A percentile compares a stretch with the other conserved stretches of the same genome.
These are phyloP conservation scores for Aphelocoma coerulescens DNA, from an alignment of 2,113 vertebrate genomes.

Conservation along the genomic window DNA sequence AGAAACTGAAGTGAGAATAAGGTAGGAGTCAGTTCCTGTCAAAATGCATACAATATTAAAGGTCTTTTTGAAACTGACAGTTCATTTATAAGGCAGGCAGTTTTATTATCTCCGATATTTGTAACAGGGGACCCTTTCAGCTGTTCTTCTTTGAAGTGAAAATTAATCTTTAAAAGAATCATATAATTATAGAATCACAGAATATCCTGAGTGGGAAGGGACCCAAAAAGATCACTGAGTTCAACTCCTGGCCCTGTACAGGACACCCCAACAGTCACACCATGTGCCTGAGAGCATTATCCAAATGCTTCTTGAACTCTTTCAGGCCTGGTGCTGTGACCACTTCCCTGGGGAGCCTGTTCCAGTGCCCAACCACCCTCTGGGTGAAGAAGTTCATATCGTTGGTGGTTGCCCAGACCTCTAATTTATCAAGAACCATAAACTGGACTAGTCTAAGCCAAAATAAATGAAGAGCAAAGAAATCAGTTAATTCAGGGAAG, in stretches of 20 bases:
- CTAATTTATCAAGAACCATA: neutral
- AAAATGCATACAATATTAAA: neutral
- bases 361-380: neutral
- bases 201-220: neutral
- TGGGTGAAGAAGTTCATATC: neutral
- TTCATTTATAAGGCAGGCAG: neutral
- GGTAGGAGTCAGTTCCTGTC: neutral
- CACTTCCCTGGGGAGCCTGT: neutral
- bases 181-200: neutral
- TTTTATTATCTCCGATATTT: neutral
- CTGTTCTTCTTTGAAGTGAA: neutral
- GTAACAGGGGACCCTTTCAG: neutral
- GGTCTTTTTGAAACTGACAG: neutral
- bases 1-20: neutral
- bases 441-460: neutral
- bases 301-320: neutral
- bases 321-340: neutral
- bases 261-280: rapidly evolving
- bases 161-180: neutral
- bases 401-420: neutral
- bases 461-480: neutral
- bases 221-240: neutral
- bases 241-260: neutral
- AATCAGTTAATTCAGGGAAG: neutral
- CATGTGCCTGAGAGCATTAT: too few species aligned